Conservation (phyloP, 2,888 invertebrate species). For the Campoplex capitator region DNA sequence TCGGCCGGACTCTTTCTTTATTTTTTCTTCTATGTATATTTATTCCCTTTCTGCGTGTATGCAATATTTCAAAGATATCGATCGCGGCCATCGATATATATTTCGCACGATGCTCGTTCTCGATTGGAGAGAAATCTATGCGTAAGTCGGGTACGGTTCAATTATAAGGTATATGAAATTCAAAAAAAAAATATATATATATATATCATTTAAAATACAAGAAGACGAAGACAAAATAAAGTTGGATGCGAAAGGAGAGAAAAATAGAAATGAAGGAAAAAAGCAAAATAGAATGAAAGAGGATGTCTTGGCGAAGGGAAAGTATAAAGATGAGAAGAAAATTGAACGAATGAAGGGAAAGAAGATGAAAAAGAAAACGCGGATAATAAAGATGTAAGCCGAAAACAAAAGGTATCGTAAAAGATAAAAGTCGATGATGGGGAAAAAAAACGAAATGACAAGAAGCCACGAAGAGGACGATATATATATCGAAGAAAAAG, state of each 20-base stretch:
- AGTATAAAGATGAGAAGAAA: background rate
- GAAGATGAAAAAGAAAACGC: background rate
- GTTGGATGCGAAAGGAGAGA: background rate
- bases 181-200: background rate
- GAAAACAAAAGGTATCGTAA: background rate
- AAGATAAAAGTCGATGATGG: background rate
- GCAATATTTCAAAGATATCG: slow-evolving; percentile 50
- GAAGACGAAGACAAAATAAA: background rate
- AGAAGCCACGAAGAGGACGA: background rate
- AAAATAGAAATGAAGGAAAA: background rate
- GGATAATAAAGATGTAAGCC: background rate
- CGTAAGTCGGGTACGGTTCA: slow-evolving; percentile 28
- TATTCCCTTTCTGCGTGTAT: slow-evolving; percentile 12
- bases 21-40: slow-evolving; percentile 17
- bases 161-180: background rate
- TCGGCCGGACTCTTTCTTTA: background rate
- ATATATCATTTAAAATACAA: no score
- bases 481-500: background rate
- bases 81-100: slow-evolving; percentile 60
- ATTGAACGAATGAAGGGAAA: background rate
- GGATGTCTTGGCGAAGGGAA: background rate
- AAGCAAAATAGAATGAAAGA: background rate
- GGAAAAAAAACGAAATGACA: background rate
- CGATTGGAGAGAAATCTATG: slow-evolving; percentile 20
- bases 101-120: slow-evolving; percentile 42